Percentiles rank a stretch among this genome's conserved stretches.
These are phyloP conservation scores for Luehdorfia chinensis DNA, from an alignment of 1,140 invertebrate species.

Conservation along the genomic window DNA sequence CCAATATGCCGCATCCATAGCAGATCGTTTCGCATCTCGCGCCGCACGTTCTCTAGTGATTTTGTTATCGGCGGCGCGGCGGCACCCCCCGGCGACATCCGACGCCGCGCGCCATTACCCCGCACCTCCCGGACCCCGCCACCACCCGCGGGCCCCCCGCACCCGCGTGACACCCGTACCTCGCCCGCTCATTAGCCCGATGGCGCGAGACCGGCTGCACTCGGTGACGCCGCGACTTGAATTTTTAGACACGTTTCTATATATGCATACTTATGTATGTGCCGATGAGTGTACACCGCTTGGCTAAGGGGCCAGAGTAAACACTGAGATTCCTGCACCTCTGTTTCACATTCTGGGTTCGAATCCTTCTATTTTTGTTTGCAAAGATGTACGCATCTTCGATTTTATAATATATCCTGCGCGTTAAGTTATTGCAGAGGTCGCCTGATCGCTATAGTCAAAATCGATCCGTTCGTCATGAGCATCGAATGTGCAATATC, in stretches of 20 bases:
- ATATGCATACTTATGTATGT: slow-evolving; percentile 5
- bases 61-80: slow-evolving; percentile 71
- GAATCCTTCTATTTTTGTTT: too few relatives aligned
- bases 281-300: neutral
- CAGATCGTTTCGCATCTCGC: slow-evolving; percentile 32
- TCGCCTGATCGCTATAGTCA: too few relatives aligned
- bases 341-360: too few relatives aligned
- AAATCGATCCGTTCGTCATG: too few relatives aligned
- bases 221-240: slow-evolving; percentile 53
- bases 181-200: slow-evolving; percentile 62
- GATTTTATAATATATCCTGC: too few relatives aligned
- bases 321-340: too few relatives aligned
- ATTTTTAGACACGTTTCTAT: slow-evolving; percentile 47
- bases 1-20: slow-evolving; percentile 27
- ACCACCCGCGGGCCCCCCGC: slow-evolving; percentile 24
- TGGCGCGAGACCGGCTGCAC: slow-evolving; percentile 57
- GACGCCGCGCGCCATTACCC: slow-evolving; percentile 71
- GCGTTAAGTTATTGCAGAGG: too few relatives aligned
- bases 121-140: slow-evolving; percentile 27
- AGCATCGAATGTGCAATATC: too few relatives aligned
- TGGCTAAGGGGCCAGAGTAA: neutral
- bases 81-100: slow-evolving; percentile 73
- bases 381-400: too few relatives aligned
- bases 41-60: slow-evolving; percentile 63
- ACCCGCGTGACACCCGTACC: slow-evolving; percentile 31